Evolutionary conservation across 2,888 invertebrate genomes (phyloP).

Genomic region (Lysandra coridon): DNA sequence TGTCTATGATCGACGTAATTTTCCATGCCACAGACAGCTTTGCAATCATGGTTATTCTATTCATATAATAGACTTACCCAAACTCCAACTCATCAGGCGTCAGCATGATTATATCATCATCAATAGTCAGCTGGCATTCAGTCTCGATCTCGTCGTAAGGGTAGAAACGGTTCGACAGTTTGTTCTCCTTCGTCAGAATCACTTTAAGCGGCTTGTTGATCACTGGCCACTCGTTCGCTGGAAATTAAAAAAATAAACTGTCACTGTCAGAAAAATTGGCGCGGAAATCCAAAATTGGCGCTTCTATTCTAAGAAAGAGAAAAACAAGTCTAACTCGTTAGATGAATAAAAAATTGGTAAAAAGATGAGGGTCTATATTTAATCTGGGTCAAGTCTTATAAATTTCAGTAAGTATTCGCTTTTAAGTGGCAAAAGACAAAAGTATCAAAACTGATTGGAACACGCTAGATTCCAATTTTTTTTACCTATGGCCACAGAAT

Average conservation of each 20-base stretch:
- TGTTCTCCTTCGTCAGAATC: conserved; percentile 93
- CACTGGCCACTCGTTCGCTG: conserved; percentile 93
- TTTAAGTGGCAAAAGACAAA: too few relatives aligned
- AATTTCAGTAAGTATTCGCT: too few relatives aligned
- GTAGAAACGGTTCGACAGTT: conserved; percentile 96
- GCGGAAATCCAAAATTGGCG: not conserved
- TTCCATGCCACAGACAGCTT: not conserved
- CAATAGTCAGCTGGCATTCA: conserved; percentile 96
- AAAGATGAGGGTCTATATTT: not conserved
- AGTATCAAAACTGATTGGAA: too few relatives aligned
- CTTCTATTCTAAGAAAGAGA: too few relatives aligned
- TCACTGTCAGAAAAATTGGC: not conserved
- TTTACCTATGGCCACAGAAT: too few relatives aligned
- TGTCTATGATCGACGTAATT: not conserved
- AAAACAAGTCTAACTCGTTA: not conserved
- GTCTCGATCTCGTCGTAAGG: conserved; percentile 98
- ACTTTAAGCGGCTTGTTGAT: conserved; percentile 94
- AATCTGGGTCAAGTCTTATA: not conserved
- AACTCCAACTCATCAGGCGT: conserved; percentile 98
- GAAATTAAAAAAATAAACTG: conserved; percentile 46
- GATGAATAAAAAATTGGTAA: not conserved
- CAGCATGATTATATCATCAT: conserved; percentile 97
- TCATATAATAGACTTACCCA: conserved; percentile 82
- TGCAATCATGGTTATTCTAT: not conserved
- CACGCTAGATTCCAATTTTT: not conserved